Conservation (phyloP, 2,888 invertebrate genomes). For the Lochmaea crataegi region DNA sequence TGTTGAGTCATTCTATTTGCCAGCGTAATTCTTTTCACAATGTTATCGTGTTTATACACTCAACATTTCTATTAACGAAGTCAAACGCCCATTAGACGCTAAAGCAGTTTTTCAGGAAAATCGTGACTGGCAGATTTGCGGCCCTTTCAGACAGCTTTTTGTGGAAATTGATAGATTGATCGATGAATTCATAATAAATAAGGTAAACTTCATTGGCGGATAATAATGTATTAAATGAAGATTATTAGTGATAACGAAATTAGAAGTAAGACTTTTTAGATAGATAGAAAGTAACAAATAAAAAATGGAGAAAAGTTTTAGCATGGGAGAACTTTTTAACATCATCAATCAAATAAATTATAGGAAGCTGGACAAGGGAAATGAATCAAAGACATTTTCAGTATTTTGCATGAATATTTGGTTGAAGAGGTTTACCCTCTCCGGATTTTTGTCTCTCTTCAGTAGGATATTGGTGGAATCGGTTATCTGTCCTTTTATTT, state of each 20-base stretch:
- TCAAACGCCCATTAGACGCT: constrained; percentile 37
- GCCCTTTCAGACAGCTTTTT: constrained; percentile 30
- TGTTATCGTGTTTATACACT: constrained; percentile 42
- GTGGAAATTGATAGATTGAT: constrained; percentile 41
- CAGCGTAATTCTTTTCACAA: constrained; percentile 39
- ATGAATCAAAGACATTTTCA: no score
- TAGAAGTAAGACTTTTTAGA: no score
- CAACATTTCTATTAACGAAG: constrained; percentile 40
- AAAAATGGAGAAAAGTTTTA: no score
- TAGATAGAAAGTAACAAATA: no score
- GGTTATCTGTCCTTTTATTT: constrained; percentile 21
- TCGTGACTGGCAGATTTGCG: constrained; percentile 38
- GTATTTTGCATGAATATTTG: no score
- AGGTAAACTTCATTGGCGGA: constrained; percentile 28
- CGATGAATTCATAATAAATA: constrained; percentile 27
- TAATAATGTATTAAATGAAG: background rate
- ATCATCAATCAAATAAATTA: no score
- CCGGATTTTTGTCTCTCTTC: no score
- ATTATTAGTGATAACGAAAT: no score
- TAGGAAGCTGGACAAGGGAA: no score
- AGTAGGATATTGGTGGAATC: constrained; percentile 6
- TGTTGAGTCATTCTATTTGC: constrained; percentile 40
- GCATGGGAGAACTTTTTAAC: no score
- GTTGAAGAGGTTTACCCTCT: no score
- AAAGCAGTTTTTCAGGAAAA: constrained; percentile 39